Evolutionary conservation across 2,113 vertebrate genomes (phyloP).

Genomic region (Castor canadensis): DNA sequence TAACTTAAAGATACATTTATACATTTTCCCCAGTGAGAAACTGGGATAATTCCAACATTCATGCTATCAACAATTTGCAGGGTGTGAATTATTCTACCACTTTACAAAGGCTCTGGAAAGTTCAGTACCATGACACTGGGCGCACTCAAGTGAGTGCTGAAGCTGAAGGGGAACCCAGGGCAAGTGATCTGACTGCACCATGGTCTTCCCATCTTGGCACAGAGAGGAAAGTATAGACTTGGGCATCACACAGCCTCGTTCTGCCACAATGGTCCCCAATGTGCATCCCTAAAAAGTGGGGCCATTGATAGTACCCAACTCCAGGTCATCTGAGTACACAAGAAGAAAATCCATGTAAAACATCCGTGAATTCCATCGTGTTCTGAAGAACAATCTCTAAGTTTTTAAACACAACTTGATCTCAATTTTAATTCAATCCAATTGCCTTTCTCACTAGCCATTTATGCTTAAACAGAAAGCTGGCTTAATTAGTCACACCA

Average conservation of each 20-base stretch:
- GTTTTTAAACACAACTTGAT: neutral
- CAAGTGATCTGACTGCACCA: neutral
- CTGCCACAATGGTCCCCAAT: too few species aligned
- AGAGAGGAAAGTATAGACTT: neutral
- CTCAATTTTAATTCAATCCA: neutral
- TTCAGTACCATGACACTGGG: neutral
- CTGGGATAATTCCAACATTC: neutral
- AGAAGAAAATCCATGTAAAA: neutral
- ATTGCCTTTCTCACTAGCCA: neutral
- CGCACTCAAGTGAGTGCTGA: neutral
- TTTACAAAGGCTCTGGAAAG: neutral
- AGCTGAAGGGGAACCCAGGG: neutral
- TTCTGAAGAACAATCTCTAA: neutral
- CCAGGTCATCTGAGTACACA: neutral
- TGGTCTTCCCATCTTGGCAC: fast-evolving
- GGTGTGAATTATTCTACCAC: neutral
- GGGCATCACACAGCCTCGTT: fast-evolving
- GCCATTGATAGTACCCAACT: neutral
- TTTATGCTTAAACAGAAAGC: neutral
- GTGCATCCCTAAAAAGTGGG: fast-evolving
- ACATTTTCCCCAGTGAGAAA: neutral
- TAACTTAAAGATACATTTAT: constrained; percentile 39
- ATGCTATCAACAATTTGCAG: neutral
- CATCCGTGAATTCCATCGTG: neutral
- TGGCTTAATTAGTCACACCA: neutral